Percentiles rank a stretch among this genome's conserved stretches.
phyloP scores from a whole-genome alignment of 2,113 vertebrate species.

The Thomomys bottae region DNA sequence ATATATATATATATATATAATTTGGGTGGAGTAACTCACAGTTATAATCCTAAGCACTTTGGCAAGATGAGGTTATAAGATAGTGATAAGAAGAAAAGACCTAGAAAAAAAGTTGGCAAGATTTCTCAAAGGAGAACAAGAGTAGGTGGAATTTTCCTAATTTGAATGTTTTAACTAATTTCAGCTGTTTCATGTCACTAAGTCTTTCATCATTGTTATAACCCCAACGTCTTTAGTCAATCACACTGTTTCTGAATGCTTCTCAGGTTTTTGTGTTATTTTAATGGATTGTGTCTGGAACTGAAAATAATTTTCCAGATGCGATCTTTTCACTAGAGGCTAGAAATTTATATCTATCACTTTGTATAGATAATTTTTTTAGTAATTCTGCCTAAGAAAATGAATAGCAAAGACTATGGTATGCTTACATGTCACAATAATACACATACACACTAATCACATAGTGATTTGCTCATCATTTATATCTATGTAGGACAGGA shows the following conservation, averaged over 20 bases:
- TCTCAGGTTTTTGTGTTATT: neutral
- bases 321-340: neutral
- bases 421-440: neutral
- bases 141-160: neutral
- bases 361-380: slow-evolving; percentile 20
- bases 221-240: neutral
- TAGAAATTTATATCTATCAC: neutral
- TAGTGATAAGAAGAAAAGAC: no score
- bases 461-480: neutral
- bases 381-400: slow-evolving; percentile 8
- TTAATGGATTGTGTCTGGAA: neutral
- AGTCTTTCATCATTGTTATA: neutral
- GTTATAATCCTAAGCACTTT: no score
- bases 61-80: no score
- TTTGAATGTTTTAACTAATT: neutral
- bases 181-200: neutral
- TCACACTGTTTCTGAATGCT: neutral
- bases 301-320: slow-evolving; percentile 23
- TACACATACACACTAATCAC: neutral
- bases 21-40: no score
- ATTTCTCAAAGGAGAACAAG: no score
- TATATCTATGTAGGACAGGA: neutral
- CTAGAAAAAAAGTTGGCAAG: no score
- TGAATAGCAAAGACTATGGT: neutral
- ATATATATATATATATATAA: neutral